These are phyloP conservation scores for Sericinus montela DNA, from an alignment of 2,888 invertebrate species.

Conservation along the genomic window DNA sequence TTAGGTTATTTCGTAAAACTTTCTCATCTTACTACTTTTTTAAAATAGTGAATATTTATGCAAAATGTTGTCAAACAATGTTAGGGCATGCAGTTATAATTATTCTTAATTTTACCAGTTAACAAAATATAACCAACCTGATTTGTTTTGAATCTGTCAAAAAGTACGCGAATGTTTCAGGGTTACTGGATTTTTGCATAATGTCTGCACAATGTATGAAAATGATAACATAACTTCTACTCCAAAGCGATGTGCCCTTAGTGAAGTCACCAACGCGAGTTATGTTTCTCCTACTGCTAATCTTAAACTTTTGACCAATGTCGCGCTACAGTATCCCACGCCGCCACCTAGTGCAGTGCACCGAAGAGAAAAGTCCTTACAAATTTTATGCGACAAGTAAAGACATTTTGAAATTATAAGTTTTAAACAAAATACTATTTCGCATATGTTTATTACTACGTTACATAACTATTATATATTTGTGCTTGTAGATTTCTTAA, in stretches of 20 bases:
- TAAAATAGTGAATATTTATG: conserved; percentile 6
- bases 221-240: conserved; percentile 73
- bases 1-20: conserved; percentile 44
- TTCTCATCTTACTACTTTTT: conserved; percentile 24
- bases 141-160: conserved; percentile 54
- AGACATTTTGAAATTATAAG: conserved; percentile 17
- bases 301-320: conserved; percentile 82
- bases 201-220: conserved; percentile 76
- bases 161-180: conserved; percentile 71
- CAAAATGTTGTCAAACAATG: conserved; percentile 10
- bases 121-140: conserved; percentile 50
- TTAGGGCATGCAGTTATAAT: conserved; percentile 17
- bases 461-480: no score
- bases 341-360: conserved; percentile 71
- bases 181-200: conserved; percentile 56
- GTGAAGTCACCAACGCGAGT: conserved; percentile 76
- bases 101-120: conserved; percentile 16
- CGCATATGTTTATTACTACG: no score
- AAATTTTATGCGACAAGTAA: conserved; percentile 81
- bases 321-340: conserved; percentile 77
- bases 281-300: conserved; percentile 84
- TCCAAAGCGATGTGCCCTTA: conserved; percentile 75
- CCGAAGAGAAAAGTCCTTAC: conserved; percentile 80
- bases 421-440: not conserved
- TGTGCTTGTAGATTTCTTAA: conserved; percentile 70